These are phyloP conservation scores for Loxodonta africana DNA, from an alignment of 2,113 vertebrate species.

Conservation along the genomic window DNA sequence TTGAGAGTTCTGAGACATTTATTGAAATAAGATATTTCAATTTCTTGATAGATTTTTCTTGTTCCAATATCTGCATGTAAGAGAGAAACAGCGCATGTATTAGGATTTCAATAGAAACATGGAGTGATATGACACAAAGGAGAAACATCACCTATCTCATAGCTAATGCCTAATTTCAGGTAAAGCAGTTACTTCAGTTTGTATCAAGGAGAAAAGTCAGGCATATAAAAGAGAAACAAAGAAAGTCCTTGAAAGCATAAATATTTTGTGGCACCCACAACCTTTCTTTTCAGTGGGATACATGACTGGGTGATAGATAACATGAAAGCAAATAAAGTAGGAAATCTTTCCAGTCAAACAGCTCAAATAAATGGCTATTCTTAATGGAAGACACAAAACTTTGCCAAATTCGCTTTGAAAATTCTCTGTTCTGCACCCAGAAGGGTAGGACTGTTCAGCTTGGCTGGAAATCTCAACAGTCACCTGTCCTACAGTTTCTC, in stretches of 20 bases:
- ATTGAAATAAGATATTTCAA: slow-evolving; percentile 90
- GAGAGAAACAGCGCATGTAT: neutral
- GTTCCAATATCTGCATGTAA: slow-evolving; percentile 89
- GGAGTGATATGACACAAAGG: neutral
- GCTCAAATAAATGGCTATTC: neutral
- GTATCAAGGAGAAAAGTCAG: neutral
- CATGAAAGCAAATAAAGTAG: neutral
- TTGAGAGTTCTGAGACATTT: slow-evolving; percentile 90
- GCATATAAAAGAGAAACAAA: neutral
- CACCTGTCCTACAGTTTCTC: neutral
- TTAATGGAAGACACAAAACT: neutral
- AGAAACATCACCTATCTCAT: neutral
- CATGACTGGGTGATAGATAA: neutral
- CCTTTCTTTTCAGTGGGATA: neutral
- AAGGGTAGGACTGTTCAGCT: neutral
- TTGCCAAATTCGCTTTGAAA: neutral
- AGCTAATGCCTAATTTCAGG: neutral
- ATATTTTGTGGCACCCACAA: neutral
- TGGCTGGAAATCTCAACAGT: neutral
- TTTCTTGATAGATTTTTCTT: slow-evolving; percentile 91
- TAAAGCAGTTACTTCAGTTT: neutral
- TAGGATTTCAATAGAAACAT: neutral
- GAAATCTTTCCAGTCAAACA: neutral
- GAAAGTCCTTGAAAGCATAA: neutral
- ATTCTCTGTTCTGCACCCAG: neutral